Evolutionary conservation across 2,797 vertebrate species (phyloP), one percentile per base, ranked within the genome.

Genomic region (Podarcis lilfordi): DNA sequence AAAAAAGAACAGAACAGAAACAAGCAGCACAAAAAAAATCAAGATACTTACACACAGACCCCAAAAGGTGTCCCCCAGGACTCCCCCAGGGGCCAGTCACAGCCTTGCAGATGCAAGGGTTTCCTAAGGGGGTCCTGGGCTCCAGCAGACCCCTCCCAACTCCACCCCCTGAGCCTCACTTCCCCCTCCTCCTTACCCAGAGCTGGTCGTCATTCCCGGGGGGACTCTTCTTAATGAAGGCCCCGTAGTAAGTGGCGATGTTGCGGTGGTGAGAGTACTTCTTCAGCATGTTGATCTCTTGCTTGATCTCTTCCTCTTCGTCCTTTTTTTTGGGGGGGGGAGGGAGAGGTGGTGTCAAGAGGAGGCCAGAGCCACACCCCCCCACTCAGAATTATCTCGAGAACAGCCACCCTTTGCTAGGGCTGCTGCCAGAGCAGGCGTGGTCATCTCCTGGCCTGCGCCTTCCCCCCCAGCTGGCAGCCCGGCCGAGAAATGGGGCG

Each of bases 261-360:
- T 99, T 99, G 81, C 98, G 98, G 90, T 99, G 98, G 95, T 99
- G 98, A 86, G 98, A 98, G 94, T 99, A 99, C 88, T 98, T 99
- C 94, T 99, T 99, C 93, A 99, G 93, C 98, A 99, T 99, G 96
- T 99, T 99, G 96, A 99, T 99, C 95, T 99, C 98, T 40, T 98
- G 98, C 92, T 99, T 99, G 94, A 99, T 99, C 96, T 99, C 98
- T 90, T 99, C 98, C 72, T 99, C 98, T 81, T 99, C 98, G 50
- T 99, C 98, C 97, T 97, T 76, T 23, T 9, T 55, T 55, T 0
- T 4, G 1, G 25, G 32, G 37, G 1, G 7, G n/a, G 8, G 40
- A 0, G 23, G 25, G n/a, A 37, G 6, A 21, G 32, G 7, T 0
- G 0, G 3, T 5, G 35, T 43, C 35, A 8, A n/a, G 15, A 45